Conservation (phyloP, 2,113 vertebrate species). For the Sorex araneus region DNA sequence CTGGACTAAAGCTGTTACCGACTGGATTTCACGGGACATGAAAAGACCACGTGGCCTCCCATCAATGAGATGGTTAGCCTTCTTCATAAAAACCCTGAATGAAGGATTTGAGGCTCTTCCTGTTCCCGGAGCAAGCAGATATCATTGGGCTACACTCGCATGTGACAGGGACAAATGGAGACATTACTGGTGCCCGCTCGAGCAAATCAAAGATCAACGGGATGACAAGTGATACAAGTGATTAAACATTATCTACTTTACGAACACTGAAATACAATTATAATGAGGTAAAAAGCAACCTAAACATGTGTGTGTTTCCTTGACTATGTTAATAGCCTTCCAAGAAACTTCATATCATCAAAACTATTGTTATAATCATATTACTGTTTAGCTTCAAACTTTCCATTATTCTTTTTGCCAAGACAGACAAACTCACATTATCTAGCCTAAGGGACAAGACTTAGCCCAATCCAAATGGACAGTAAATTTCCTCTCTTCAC, state of each 20-base stretch:
- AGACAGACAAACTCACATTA: not conserved
- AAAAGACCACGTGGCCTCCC: too few species aligned
- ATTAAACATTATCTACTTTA: not conserved
- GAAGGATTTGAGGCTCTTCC: too few species aligned
- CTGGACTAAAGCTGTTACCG: too few species aligned
- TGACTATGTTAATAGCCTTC: not conserved
- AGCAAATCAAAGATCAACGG: too few species aligned
- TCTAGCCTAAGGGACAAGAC: not conserved
- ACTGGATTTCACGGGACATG: too few species aligned
- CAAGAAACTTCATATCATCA: not conserved
- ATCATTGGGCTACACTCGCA: too few species aligned
- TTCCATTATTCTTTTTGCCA: not conserved
- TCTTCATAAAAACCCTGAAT: too few species aligned
- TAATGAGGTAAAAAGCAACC: not conserved
- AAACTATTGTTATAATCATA: not conserved
- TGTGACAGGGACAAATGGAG: too few species aligned
- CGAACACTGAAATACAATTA: not conserved
- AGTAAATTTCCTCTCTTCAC: not conserved
- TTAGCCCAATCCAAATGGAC: accelerated
- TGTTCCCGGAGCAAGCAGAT: too few species aligned
- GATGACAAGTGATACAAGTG: too few species aligned
- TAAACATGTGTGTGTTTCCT: not conserved
- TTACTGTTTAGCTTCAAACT: not conserved
- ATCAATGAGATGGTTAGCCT: too few species aligned
- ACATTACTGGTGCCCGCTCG: too few species aligned